phyloP scores from a whole-genome alignment of 2,888 invertebrate genomes.

The Tipula vernalis region DNA sequence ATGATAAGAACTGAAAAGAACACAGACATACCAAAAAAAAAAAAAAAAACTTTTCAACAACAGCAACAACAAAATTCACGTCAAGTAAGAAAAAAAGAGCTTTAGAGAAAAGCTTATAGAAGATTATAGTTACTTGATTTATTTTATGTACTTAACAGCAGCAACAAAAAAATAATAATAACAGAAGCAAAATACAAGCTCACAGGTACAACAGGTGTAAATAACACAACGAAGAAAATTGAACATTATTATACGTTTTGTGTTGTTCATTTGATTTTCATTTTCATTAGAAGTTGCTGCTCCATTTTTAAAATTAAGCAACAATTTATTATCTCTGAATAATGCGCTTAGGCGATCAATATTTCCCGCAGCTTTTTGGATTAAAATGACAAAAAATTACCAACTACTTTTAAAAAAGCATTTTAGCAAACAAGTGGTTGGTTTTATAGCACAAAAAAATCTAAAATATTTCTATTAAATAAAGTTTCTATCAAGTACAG shows the following conservation, averaged over 20 bases:
- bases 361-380: background rate
- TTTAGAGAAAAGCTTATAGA: background rate
- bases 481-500: background rate
- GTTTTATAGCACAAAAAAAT: background rate
- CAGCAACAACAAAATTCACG: background rate
- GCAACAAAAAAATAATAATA: background rate
- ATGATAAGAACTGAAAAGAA: background rate
- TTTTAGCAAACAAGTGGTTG: background rate
- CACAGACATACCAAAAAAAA: background rate
- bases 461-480: background rate
- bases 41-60: background rate
- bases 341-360: background rate
- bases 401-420: background rate
- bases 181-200: background rate
- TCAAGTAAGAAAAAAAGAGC: background rate
- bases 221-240: background rate
- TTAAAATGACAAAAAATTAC: background rate
- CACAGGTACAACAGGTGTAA: background rate
- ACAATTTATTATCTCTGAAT: background rate
- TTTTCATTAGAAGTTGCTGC: background rate
- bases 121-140: background rate
- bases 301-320: background rate
- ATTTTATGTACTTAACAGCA: background rate
- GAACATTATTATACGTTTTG: background rate
- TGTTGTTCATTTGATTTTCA: background rate